Conservation (phyloP, 2,797 vertebrate genomes). For the Melanotaenia nigrans region DNA sequence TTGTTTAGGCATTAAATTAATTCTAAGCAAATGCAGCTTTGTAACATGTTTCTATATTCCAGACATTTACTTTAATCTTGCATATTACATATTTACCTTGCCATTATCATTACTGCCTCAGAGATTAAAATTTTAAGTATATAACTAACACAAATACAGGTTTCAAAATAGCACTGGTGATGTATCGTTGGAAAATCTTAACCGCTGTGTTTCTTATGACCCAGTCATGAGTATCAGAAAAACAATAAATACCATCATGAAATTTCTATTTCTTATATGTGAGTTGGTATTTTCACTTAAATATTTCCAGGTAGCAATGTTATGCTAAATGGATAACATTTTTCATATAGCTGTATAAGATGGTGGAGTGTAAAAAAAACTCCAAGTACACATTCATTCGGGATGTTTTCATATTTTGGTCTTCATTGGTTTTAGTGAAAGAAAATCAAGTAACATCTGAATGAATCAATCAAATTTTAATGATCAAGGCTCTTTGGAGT, state of each 20-base stretch:
- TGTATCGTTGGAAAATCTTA: not conserved
- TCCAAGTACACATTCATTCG: not conserved
- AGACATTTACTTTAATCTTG: no score
- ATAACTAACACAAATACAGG: no score
- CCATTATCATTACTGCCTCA: no score
- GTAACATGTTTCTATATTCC: no score
- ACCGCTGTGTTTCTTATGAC: not conserved
- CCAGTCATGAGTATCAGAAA: not conserved
- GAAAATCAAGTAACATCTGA: constrained; percentile 6
- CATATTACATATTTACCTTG: no score
- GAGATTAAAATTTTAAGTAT: no score
- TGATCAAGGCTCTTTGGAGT: constrained; percentile 16
- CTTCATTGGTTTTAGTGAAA: constrained; percentile 4
- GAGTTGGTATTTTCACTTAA: not conserved
- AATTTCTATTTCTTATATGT: not conserved
- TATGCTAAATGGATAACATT: not conserved
- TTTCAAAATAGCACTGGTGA: not conserved
- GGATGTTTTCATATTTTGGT: constrained; percentile 5
- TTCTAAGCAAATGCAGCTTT: no score
- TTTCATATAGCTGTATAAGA: not conserved
- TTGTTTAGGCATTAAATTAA: no score
- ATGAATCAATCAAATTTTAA: constrained; percentile 9
- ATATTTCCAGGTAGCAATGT: not conserved
- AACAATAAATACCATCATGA: not conserved
- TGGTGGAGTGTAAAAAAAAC: not conserved